Base-by-base conservation (phyloP, 2,113 vertebrate genomes). In the Rissa tridactyla region DNA sequence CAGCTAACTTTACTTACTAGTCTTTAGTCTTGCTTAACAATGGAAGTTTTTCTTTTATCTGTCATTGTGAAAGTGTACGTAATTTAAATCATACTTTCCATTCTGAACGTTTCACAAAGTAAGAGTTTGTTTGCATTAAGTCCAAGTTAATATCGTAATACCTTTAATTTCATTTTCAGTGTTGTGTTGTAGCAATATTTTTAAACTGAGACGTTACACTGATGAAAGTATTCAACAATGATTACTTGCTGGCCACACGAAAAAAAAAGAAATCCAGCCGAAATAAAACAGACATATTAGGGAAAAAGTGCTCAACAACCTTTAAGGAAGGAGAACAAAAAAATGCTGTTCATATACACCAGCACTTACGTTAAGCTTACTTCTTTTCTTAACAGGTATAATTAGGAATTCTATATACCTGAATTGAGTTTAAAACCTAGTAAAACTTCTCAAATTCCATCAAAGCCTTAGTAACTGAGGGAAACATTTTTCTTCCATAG, bases 371-470 rank as follows among this genome's bases (percentile, higher is more conserved):
- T 82, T 44, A 66, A 23, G 26, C 11, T 88, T 72, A 86, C 81
- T 51, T 73, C 42, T 88, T 86, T 76, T 93, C 88, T 85, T 69
- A 92, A 79, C 40, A 60, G 58, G 18, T 2, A 1, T 54, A 66
- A 66, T 85, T 61, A 86, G 64, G 86, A 93, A 91, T 79, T 96
- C 62, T 72, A 26, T 58, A 66, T 25, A 58, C 34, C 29, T 87
- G 92, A 94, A 94, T 36, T 82, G 94, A 89, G 84, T 92, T 92
- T 94, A 90, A 95, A 89, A 96, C 36, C 30, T 71, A 61, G 76
- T 68, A 82, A 88, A 84, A 82, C 84, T 61, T 69, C 85, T 17
- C 40, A 87, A 92, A 91, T 72, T 68, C 40, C 38, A 73, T 57
- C 9, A 72, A 70, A 92, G 55, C 30, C 34, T 64, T 49, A 89